Evolutionary conservation across 92 coral and sea anemone species (phyloP).

Genomic region (Parazoanthus swiftii): DNA sequence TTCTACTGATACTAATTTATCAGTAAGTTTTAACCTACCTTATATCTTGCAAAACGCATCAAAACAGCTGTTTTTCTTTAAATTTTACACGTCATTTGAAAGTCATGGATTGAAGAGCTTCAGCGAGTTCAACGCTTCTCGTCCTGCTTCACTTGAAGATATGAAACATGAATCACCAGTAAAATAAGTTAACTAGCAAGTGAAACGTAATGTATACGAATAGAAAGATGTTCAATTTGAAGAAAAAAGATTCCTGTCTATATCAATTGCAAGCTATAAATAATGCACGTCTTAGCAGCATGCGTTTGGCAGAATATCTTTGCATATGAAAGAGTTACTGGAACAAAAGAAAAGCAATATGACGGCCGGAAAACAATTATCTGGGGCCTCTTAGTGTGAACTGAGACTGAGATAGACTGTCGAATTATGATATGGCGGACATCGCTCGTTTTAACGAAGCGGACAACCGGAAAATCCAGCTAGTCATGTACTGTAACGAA

Average conservation of each 20-base stretch:
- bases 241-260: too few species aligned
- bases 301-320: not conserved
- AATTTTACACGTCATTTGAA: not conserved
- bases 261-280: not conserved
- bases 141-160: too few species aligned
- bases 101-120: too few species aligned
- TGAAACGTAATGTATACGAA: not conserved
- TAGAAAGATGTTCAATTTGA: too few species aligned
- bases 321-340: not conserved
- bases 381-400: too few species aligned
- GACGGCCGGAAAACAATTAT: not conserved
- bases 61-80: not conserved
- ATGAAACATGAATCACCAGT: too few species aligned
- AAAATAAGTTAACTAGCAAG: not conserved
- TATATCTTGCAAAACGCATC: conserved; percentile 12
- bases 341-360: not conserved
- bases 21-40: not conserved
- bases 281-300: not conserved
- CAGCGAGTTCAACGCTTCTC: too few species aligned
- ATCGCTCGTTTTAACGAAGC: too few species aligned
- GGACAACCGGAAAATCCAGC: too few species aligned
- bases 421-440: too few species aligned
- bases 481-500: too few species aligned
- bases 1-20: not conserved
- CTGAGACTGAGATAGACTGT: too few species aligned